Evolutionary conservation across 2,888 invertebrate species (phyloP), one percentile per base, ranked within the genome.

Genomic region (Margaritifera margaritifera): DNA sequence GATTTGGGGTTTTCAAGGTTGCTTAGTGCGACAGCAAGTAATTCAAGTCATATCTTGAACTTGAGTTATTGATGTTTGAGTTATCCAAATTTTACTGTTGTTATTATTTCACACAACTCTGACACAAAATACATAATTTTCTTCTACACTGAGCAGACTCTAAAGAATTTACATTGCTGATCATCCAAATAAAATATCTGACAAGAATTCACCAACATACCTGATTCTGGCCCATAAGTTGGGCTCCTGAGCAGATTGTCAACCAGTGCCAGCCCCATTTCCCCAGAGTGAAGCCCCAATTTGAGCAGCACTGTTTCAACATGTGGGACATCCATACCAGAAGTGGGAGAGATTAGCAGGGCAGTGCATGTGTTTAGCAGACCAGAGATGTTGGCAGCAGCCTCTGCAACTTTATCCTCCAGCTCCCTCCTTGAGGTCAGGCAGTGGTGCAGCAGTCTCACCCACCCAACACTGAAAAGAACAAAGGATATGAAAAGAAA

Each of bases 371-470:
- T 93, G 82, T 93, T 92, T 42, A 95, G 89, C 63, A 95, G 92
- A 73, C 93, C 93, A 0, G 93, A 92, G 62, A 93, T 93, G 42
- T 92, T 91, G 0, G 94, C 93, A 2, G 94, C 93, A n/a, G 93
- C 92, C 63, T 80, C 83, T 4, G 86, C 84, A 18, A 87, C 86
- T 24, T 71, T 69, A 52, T 81, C 78, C 64, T 81, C 79, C 54
- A 84, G 74, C 24, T 82, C 84, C 53, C 77, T 77, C 67, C 79
- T 71, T 42, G 81, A 80, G 64, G 80, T 83, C 75, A 95, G 92
- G 85, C 95, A 95, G 84, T 94, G 94, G 79, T 95, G 93, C 58
- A 96, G 91, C 74, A 96, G 92, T 74, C 94, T 92, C 76, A 96
- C 92, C 96, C 96, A 96, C 73, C 95, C 95, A 86, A 95, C 92